Evolutionary conservation across 1,140 invertebrate genomes (phyloP).

Genomic region (Proctacanthus coquilletti): DNA sequence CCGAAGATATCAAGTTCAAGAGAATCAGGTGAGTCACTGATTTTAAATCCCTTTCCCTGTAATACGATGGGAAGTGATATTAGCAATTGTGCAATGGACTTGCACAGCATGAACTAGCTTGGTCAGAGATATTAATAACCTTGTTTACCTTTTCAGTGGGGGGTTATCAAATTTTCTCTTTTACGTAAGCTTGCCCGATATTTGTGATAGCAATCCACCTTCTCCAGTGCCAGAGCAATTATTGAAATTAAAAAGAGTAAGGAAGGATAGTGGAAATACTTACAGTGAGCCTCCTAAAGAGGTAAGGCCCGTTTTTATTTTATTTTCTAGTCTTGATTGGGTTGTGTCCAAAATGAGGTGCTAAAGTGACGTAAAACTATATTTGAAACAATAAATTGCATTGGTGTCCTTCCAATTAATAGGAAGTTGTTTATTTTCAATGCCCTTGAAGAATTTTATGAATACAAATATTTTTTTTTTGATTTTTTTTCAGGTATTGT

Average conservation of each 20-base stretch:
- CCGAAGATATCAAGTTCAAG: constrained; percentile 58
- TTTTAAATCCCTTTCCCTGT: no score
- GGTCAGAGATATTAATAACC: not conserved
- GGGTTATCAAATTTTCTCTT: constrained; percentile 71
- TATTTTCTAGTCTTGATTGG: no score
- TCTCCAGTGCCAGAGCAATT: constrained; percentile 1
- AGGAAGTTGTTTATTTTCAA: no score
- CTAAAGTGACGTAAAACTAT: no score
- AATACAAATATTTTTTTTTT: constrained; percentile 1
- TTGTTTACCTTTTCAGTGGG: constrained; percentile 39
- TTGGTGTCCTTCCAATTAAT: no score
- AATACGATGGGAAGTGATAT: not conserved
- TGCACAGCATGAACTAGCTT: no score
- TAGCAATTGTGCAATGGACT: no score
- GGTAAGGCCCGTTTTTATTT: no score
- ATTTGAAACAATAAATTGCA: no score
- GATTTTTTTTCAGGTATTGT: constrained; percentile 46
- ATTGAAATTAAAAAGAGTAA: constrained; percentile 1
- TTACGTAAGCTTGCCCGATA: constrained; percentile 53
- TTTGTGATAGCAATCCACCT: constrained; percentile 1
- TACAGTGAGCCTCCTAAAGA: constrained; percentile 5
- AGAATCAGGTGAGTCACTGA: constrained; percentile 52
- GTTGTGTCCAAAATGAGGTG: no score
- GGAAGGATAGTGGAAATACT: constrained; percentile 4
- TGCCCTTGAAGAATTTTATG: no score